These are phyloP conservation scores for Adoxophyes honmai DNA, from an alignment of 1,140 invertebrate species.

Conservation along the genomic window DNA sequence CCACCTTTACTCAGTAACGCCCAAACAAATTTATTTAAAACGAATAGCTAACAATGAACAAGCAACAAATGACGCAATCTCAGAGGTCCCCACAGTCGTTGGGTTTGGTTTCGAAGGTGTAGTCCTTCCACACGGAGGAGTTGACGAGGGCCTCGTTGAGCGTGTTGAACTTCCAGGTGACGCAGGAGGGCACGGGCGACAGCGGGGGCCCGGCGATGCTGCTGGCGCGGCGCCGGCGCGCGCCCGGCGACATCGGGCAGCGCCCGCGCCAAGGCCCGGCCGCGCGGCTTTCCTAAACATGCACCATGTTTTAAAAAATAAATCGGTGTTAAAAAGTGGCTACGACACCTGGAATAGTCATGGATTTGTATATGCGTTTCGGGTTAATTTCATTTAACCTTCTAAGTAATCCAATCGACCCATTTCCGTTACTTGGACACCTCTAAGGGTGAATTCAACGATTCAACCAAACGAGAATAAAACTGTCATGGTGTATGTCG, in stretches of 20 bases:
- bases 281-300: conserved; percentile 32
- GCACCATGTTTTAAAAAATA: neutral
- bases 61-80: neutral
- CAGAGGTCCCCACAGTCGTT: conserved; percentile 27
- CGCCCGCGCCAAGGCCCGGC: conserved; percentile 30
- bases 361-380: no score
- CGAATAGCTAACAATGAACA: neutral
- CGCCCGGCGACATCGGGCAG: conserved; percentile 48
- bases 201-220: conserved; percentile 44
- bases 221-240: conserved; percentile 40
- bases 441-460: no score
- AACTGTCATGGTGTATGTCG: no score
- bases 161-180: conserved; percentile 63
- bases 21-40: conserved; percentile 6
- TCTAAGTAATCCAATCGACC: no score
- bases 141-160: conserved; percentile 54
- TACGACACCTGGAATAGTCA: no score
- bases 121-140: conserved; percentile 51
- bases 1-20: no score
- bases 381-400: no score
- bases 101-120: conserved; percentile 38
- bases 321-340: no score
- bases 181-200: conserved; percentile 33
- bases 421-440: no score
- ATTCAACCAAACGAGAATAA: no score